Evolutionary conservation across 2,113 vertebrate species (phyloP).

Genomic region (Gnathonemus echidnorhynchus): DNA sequence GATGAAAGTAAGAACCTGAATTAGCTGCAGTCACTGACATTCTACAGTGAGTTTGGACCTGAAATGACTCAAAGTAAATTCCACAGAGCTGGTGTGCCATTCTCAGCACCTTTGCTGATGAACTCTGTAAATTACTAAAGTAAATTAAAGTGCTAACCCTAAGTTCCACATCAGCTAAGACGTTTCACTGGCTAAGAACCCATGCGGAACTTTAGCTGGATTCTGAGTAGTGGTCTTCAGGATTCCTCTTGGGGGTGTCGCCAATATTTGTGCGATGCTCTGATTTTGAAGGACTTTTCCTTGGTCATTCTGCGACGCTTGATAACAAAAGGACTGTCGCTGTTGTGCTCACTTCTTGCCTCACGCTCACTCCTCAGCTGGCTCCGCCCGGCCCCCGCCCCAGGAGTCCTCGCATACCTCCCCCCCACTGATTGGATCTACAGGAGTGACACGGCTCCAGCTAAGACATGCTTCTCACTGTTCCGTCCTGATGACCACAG

Average conservation of each 20-base stretch:
- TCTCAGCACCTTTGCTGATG: slow-evolving; percentile 28
- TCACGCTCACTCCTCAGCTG: not conserved
- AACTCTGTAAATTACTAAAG: not conserved
- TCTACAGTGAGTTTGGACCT: slow-evolving; percentile 27
- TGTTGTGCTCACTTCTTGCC: not conserved
- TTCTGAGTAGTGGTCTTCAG: not conserved
- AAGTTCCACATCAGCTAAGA: not conserved
- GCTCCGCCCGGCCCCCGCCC: not conserved
- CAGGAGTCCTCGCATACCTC: not conserved
- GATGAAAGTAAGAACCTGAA: slow-evolving; percentile 8
- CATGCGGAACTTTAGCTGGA: not conserved
- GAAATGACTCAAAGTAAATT: slow-evolving; percentile 57
- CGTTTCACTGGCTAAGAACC: not conserved
- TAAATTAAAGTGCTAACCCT: not conserved
- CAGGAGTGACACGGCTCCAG: slow-evolving; percentile 52
- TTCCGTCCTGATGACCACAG: slow-evolving; percentile 53
- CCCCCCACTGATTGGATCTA: slow-evolving; percentile 50
- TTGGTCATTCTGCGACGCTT: not conserved
- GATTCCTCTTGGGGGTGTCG: not conserved
- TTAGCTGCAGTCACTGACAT: slow-evolving; percentile 23
- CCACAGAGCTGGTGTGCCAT: slow-evolving; percentile 45
- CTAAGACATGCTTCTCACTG: slow-evolving; percentile 54
- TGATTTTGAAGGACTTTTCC: not conserved
- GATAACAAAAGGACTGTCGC: not conserved
- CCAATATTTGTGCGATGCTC: not conserved